phyloP scores from a whole-genome alignment of 2,797 vertebrate species.

The Rachycentron canadum region DNA sequence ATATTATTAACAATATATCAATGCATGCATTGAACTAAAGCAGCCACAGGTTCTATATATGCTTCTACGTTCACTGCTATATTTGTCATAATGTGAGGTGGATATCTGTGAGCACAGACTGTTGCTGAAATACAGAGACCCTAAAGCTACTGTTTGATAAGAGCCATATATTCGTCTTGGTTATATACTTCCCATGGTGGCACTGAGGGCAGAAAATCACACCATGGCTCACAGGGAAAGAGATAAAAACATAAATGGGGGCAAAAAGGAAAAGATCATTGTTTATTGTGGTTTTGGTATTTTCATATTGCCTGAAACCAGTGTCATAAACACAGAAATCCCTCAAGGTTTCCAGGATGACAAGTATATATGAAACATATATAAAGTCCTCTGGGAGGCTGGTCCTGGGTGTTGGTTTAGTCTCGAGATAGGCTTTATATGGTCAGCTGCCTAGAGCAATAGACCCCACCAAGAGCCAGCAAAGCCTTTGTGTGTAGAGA shows the following conservation, averaged over 20 bases:
- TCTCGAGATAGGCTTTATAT: constrained; percentile 47
- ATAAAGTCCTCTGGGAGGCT: constrained; percentile 23
- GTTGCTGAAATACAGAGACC: constrained; percentile 34
- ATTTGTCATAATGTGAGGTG: constrained; percentile 42
- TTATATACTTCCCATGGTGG: constrained; percentile 56
- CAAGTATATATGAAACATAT: constrained; percentile 50
- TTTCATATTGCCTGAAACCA: constrained; percentile 54
- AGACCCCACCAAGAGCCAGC: constrained; percentile 11
- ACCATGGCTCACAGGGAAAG: constrained; percentile 30
- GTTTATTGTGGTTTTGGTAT: constrained; percentile 43
- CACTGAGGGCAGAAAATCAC: constrained; percentile 43
- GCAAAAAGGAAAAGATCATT: constrained; percentile 37
- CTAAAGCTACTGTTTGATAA: constrained; percentile 62
- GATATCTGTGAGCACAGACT: constrained; percentile 30
- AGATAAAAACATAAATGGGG: constrained; percentile 60
- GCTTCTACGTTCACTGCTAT: neutral
- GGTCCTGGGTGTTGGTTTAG: constrained; percentile 23
- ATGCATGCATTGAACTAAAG: neutral
- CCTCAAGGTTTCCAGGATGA: constrained; percentile 25
- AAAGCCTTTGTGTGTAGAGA: constrained; percentile 22
- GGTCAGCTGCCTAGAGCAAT: constrained; percentile 27
- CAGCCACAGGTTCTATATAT: neutral
- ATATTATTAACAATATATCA: constrained; percentile 16
- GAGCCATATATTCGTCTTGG: constrained; percentile 58
- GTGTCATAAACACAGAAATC: constrained; percentile 41